phyloP scores from a whole-genome alignment of 2,888 invertebrate genomes.

The Hemistola chrysoprasaria region DNA sequence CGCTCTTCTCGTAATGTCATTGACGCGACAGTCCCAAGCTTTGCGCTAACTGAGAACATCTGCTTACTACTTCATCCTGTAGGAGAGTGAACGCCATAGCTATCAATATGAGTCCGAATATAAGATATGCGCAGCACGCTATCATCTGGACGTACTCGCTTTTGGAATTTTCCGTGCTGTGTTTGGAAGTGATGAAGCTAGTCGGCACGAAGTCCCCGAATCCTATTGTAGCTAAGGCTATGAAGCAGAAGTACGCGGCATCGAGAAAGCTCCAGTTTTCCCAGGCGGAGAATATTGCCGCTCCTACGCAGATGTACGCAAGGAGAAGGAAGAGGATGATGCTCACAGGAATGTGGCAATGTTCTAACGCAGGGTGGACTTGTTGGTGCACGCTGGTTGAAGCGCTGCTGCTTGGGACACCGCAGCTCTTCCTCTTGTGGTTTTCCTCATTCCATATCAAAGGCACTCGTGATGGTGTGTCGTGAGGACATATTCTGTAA shows the following conservation, averaged over 20 bases:
- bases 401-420: conserved; percentile 62
- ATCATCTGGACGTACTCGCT: conserved; percentile 87
- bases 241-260: conserved; percentile 92
- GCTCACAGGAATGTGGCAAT: conserved; percentile 70
- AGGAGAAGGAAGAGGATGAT: conserved; percentile 86
- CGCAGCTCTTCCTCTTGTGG: conserved; percentile 60
- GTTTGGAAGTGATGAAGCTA: conserved; percentile 74
- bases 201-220: conserved; percentile 89
- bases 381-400: conserved; percentile 62
- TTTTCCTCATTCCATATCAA: conserved; percentile 84
- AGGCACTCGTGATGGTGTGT: conserved; percentile 89
- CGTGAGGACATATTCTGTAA: conserved; percentile 82
- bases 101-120: conserved; percentile 90
- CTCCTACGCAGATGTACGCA: conserved; percentile 89
- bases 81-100: conserved; percentile 93
- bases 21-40: conserved; percentile 86
- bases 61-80: conserved; percentile 89
- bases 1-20: conserved; percentile 79
- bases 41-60: conserved; percentile 87
- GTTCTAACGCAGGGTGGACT: conserved; percentile 56
- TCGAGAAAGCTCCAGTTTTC: conserved; percentile 91
- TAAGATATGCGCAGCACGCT: conserved; percentile 90
- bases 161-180: conserved; percentile 61
- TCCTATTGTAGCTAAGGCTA: conserved; percentile 91
- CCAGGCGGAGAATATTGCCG: conserved; percentile 89